A percentile compares a stretch with the other conserved stretches of the same genome.
Conservation (phyloP, 1,140 invertebrate genomes). For the Drosophila busckii region DNA sequence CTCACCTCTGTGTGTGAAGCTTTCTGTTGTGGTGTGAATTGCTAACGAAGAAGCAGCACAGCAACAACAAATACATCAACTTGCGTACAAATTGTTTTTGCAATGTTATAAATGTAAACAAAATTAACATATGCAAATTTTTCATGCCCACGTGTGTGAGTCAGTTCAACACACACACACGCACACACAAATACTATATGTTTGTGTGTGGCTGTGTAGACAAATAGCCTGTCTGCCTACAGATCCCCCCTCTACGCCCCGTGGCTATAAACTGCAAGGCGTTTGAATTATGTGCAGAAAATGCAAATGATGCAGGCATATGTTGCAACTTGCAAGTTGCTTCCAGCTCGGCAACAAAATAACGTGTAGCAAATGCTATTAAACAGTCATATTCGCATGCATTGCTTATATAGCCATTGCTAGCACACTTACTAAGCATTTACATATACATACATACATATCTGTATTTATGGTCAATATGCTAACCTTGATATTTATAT, state of each 20-base stretch:
- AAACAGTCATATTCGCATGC: conserved; percentile 61
- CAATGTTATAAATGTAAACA: conserved; percentile 73
- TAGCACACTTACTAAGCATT: too few species aligned
- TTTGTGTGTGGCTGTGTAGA: conserved; percentile 26
- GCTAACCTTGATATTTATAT: conserved; percentile 51
- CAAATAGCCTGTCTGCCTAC: conserved; percentile 44
- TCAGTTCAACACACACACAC: conserved; percentile 6
- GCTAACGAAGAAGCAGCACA: conserved; percentile 24
- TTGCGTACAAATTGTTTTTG: conserved; percentile 66
- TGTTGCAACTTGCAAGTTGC: conserved; percentile 10
- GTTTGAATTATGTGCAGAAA: conserved; percentile 59
- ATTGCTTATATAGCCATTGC: too few species aligned
- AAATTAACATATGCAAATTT: conserved; percentile 75
- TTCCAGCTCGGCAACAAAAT: conserved; percentile 19
- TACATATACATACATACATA: too few species aligned
- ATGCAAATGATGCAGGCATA: conserved; percentile 42
- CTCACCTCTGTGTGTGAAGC: conserved; percentile 14
- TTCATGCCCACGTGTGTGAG: conserved; percentile 40
- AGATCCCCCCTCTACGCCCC: background rate
- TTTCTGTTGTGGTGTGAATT: conserved; percentile 56
- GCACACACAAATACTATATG: too few species aligned
- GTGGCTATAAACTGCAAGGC: conserved; percentile 21
- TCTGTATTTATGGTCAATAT: conserved; percentile 37
- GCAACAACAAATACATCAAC: conserved; percentile 18
- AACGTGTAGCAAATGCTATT: conserved; percentile 46